A percentile compares a stretch with the other conserved stretches of the same genome.
phyloP scores from a whole-genome alignment of 92 coral and sea anemone species.

The Bergia puertoricense region DNA sequence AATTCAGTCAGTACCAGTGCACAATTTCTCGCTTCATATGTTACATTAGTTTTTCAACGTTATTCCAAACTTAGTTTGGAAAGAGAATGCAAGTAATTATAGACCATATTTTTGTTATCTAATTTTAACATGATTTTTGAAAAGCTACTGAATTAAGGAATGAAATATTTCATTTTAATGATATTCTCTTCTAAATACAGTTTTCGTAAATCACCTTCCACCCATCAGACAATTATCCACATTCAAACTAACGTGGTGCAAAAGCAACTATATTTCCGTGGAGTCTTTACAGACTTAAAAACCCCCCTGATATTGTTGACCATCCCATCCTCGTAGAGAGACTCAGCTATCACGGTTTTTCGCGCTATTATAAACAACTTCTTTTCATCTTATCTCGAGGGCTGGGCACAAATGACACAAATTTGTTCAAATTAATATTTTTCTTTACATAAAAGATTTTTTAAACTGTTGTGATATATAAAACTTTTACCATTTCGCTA shows the following conservation, averaged over 20 bases:
- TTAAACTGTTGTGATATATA: too few species aligned
- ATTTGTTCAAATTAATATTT: neutral
- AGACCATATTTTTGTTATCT: neutral
- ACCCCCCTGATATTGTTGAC: neutral
- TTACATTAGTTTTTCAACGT: neutral
- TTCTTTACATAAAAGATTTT: too few species aligned
- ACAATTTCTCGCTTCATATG: neutral
- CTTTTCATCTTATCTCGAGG: neutral
- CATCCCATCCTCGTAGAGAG: neutral
- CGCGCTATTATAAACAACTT: constrained; percentile 1
- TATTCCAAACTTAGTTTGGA: too few species aligned
- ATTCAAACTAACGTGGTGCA: neutral
- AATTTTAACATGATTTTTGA: neutral
- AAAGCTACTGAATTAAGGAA: neutral
- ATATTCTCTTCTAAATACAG: neutral
- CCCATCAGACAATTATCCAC: neutral
- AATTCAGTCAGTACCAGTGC: neutral
- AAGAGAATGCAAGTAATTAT: neutral
- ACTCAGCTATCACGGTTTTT: neutral
- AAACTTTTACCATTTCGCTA: too few species aligned
- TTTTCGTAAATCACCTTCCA: neutral
- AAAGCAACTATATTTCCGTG: neutral
- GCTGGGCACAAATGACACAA: constrained; percentile 12
- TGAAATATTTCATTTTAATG: neutral
- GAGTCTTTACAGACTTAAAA: neutral